Percentiles rank a stretch among this genome's conserved stretches.
Conservation (phyloP, 2,888 invertebrate genomes). For the Vanessa cardui region DNA sequence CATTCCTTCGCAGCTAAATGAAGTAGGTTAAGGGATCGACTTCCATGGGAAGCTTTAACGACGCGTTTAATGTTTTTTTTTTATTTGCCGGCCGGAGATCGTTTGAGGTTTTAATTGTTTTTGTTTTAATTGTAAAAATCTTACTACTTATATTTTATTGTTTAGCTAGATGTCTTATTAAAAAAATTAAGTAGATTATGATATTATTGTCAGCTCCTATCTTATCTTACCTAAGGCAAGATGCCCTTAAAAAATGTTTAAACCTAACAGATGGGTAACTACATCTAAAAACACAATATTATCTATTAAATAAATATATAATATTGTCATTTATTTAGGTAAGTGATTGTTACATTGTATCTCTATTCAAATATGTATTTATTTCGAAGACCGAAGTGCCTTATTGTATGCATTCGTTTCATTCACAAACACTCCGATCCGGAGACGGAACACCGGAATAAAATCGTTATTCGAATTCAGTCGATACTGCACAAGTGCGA, state of each 20-base stretch:
- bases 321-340: no score
- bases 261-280: no score
- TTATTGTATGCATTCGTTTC: not conserved
- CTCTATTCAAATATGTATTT: not conserved
- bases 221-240: no score
- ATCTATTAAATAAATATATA: no score
- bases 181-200: no score
- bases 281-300: no score
- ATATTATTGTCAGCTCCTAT: no score
- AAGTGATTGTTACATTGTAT: no score
- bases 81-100: not conserved
- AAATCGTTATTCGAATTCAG: conserved; percentile 54
- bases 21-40: conserved; percentile 50
- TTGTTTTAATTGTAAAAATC: not conserved
- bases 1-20: conserved; percentile 48
- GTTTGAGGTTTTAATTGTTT: conserved; percentile 5
- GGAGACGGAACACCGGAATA: conserved; percentile 31
- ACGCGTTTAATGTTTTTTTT: conserved; percentile 41
- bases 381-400: not conserved
- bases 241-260: no score
- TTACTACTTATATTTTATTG: no score
- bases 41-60: conserved; percentile 52
- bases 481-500: conserved; percentile 56
- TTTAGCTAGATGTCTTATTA: no score
- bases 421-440: conserved; percentile 16